Percentiles rank a stretch among this genome's conserved stretches.
These are phyloP conservation scores for Dasypus novemcinctus DNA, from an alignment of 2,113 vertebrate species.

Conservation along the genomic window DNA sequence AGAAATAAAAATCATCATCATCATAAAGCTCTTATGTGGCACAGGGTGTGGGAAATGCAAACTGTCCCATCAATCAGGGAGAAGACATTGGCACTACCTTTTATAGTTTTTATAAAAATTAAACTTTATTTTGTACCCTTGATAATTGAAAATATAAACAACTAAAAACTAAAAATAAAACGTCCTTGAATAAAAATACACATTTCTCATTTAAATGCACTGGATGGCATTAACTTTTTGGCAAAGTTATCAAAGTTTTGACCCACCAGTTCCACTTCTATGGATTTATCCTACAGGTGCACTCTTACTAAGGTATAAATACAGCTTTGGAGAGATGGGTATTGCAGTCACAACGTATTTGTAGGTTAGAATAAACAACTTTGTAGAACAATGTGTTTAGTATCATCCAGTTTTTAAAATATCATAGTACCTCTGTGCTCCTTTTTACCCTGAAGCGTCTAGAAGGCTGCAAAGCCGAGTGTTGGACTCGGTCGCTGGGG, in stretches of 20 bases:
- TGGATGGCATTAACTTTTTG: not conserved
- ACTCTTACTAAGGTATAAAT: no score
- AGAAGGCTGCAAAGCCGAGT: not conserved
- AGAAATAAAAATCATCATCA: not conserved
- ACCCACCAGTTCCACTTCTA: not conserved
- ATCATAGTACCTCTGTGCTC: accelerated
- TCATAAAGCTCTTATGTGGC: not conserved
- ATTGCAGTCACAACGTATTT: not conserved
- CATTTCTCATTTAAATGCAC: no score
- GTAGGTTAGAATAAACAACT: not conserved
- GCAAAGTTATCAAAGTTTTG: not conserved
- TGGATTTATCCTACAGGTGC: not conserved
- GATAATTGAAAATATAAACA: no score
- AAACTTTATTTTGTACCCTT: no score
- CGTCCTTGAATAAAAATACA: no score
- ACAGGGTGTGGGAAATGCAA: not conserved
- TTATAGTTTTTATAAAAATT: no score
- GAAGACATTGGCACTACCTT: not conserved
- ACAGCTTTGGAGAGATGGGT: no score
- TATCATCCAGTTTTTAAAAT: not conserved
- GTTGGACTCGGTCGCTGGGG: not conserved
- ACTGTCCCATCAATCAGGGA: not conserved
- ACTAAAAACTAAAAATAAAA: no score
- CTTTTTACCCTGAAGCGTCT: not conserved
- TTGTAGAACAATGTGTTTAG: not conserved